Evolutionary conservation across 2,888 invertebrate species (phyloP), one percentile per base, ranked within the genome.

Genomic region (Eretmocerus hayati): DNA sequence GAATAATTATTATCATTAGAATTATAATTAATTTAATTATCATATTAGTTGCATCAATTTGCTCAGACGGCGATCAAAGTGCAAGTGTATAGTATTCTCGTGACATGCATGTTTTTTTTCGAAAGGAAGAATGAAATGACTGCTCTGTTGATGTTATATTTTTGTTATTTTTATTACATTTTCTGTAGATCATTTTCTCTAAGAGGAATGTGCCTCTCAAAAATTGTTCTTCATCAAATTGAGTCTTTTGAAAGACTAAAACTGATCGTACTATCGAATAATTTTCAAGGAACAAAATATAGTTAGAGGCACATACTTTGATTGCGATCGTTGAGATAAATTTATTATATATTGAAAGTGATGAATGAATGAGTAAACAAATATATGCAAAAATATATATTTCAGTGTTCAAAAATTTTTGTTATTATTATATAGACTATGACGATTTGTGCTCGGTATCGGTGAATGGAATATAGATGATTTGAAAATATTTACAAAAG

Each of bases 111-210:
- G 56, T 56, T 57, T 59, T 51, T 50, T 50, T 56, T 53, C 60
- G 62, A 60, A 62, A 59, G 59, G 60, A 56, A 58, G 59, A 56
- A 58, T 59, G 61, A 63, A 8, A 30, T 60, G 62, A 66, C 63
- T 65, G 65, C 67, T n/a, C n/a, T 67, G 65, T 68, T 69, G 63
- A 68, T 69, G 67, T 68, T 68, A 67, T 66, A 67, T 69, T 69
- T 69, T 69, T 69, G 67, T 69, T 69, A 67, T 66, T 63, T 62
- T 62, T 62, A 59, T 61, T 63, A 59, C 62, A 60, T 62, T 58
- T 56, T 55, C 56, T 59, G 52, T 59, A 57, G 52, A 57, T 57
- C 57, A 58, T 55, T 57, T 37, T n/a, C n/a, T n/a, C n/a, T n/a
- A n/a, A n/a, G n/a, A n/a, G n/a, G n/a, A n/a, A n/a, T n/a, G n/a